A percentile compares a stretch with the other conserved stretches of the same genome.
Evolutionary conservation across 2,888 invertebrate genomes (phyloP).

Genomic region (Shargacucullia verbasci): DNA sequence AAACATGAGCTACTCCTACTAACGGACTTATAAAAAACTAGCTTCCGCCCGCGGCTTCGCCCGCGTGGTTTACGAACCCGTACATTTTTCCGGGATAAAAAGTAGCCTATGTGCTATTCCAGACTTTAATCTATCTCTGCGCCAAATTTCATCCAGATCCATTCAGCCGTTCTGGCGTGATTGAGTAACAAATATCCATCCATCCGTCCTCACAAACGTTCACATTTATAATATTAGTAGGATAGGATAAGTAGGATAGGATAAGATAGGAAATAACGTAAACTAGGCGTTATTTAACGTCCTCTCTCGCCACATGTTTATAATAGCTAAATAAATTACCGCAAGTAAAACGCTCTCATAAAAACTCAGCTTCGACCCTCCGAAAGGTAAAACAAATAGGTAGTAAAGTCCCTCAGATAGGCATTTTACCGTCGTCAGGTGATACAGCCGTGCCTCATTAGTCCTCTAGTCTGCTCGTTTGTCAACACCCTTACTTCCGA

Average conservation of each 20-base stretch:
- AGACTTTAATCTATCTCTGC: too few species aligned
- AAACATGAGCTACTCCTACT: slow-evolving; percentile 10
- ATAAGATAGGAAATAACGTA: too few species aligned
- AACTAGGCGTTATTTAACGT: neutral
- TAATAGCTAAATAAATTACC: slow-evolving; percentile 24
- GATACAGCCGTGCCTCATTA: slow-evolving; percentile 80
- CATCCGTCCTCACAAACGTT: too few species aligned
- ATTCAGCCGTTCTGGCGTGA: too few species aligned
- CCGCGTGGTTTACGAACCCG: too few species aligned
- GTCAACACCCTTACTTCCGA: slow-evolving; percentile 78
- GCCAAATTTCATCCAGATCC: too few species aligned
- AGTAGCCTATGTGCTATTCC: too few species aligned
- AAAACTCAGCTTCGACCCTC: slow-evolving; percentile 22
- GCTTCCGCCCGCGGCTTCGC: too few species aligned
- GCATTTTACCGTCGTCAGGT: slow-evolving; percentile 75
- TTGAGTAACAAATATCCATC: too few species aligned
- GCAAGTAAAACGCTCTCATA: slow-evolving; percentile 2
- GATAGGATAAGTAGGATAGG: too few species aligned
- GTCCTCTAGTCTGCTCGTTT: slow-evolving; percentile 79
- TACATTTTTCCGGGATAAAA: too few species aligned
- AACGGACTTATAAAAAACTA: slow-evolving; percentile 7
- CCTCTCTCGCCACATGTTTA: slow-evolving; percentile 1
- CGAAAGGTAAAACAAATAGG: slow-evolving; percentile 63
- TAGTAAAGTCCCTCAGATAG: slow-evolving; percentile 63
- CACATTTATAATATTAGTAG: too few species aligned